A percentile compares a stretch with the other conserved stretches of the same genome.
These are phyloP conservation scores for Semotilus atromaculatus DNA, from an alignment of 2,797 vertebrate species.

Conservation along the genomic window DNA sequence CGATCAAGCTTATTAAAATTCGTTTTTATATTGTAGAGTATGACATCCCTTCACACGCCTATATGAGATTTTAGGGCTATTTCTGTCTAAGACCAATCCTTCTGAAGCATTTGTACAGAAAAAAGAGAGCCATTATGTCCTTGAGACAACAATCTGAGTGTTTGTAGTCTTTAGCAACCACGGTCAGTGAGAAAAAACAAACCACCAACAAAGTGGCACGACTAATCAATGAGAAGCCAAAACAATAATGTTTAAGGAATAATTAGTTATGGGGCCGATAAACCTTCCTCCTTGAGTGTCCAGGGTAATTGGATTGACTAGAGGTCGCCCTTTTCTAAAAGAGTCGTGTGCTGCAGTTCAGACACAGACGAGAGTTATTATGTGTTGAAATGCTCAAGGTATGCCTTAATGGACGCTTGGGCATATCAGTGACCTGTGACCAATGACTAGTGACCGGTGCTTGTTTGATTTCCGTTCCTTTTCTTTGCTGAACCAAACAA, in stretches of 20 bases:
- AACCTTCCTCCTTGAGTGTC: constrained; percentile 6
- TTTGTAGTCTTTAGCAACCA: constrained; percentile 35
- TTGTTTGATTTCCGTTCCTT: constrained; percentile 31
- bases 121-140: constrained; percentile 53
- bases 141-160: constrained; percentile 38
- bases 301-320: constrained; percentile 41
- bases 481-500: constrained; percentile 2
- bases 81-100: constrained; percentile 56
- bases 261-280: constrained; percentile 21
- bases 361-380: background rate
- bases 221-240: constrained; percentile 25
- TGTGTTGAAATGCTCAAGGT: constrained; percentile 13
- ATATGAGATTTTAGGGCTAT: constrained; percentile 13
- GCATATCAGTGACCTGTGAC: constrained; percentile 24
- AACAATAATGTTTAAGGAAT: constrained; percentile 33
- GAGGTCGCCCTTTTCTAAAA: background rate
- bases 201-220: background rate
- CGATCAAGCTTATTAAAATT: background rate
- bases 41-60: background rate
- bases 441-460: constrained; percentile 13
- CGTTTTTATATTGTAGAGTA: background rate
- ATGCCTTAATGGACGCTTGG: background rate
- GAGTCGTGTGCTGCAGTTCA: background rate
- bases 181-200: constrained; percentile 34
- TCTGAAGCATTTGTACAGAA: constrained; percentile 51